Evolutionary conservation across 2,113 vertebrate species (phyloP), one percentile per base, ranked within the genome.

Genomic region (Heteronetta atricapilla): DNA sequence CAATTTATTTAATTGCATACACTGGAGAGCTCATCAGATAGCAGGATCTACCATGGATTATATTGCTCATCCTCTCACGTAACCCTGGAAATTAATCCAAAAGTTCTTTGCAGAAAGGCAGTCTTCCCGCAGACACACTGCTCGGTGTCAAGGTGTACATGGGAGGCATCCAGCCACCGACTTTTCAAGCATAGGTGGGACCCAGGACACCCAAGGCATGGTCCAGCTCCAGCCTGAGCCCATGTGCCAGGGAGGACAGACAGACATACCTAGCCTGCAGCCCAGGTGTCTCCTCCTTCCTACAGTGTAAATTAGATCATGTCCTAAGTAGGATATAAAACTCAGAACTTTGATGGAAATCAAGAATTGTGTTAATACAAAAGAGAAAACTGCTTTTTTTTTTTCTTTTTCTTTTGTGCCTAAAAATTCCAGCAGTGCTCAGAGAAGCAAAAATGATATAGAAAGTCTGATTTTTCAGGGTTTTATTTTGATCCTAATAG

Each of bases 61-160:
- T 38, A 23, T 8, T n/a, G 56, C 50, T 82, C 29, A 34, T 79
- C 34, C 16, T 42, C 23, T 83, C 21, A n/a, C 0, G 3, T 23
- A 86, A 63, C 10, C 10, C 58, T 87, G 53, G 36, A 81, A 93
- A 73, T 68, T 6, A 68, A 94, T 25, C 42, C 40, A 69, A 79
- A 58, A 79, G 12, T 75, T 69, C 73, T 56, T 74, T 72, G 25
- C 13, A 73, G 67, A 80, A 90, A 59, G 26, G 46, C 23, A 73
- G 44, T 12, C 46, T 60, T 69, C 36, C 38, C 79, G 46, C 81
- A 75, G 74, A 29, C 28, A 0, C 0, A 16, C 0, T 1, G 31
- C 22, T 33, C 9, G 25, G 52, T 10, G 42, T 3, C 23, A 0
- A 0, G 33, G 26, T 26, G 38, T 23, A 2, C 5, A 1, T 28